Conservation (phyloP, 1,140 invertebrate species). For the Paraescarpia echinospica region DNA sequence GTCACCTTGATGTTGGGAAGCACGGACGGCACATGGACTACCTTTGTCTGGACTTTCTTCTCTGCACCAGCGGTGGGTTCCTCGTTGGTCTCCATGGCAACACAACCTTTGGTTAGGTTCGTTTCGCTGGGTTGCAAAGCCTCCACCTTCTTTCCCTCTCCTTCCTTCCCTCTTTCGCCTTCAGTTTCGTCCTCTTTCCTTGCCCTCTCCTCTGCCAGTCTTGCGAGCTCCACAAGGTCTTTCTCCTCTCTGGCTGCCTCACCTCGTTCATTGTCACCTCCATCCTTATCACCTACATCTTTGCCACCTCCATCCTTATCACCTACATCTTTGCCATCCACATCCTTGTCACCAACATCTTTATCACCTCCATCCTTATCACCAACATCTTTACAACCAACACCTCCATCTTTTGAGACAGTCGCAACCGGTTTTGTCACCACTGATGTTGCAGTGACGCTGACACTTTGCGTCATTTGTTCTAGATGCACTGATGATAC, state of each 20-base stretch:
- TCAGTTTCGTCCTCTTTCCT: neutral
- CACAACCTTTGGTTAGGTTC: neutral
- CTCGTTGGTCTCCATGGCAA: neutral
- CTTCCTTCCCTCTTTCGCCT: neutral
- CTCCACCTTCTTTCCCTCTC: neutral
- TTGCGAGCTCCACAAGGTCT: neutral
- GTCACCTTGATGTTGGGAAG: conserved; percentile 1
- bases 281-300: neutral
- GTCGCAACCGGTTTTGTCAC: neutral
- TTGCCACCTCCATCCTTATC: neutral
- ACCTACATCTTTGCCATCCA: no score
- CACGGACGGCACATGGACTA: neutral
- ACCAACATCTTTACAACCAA: no score
- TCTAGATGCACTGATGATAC: neutral
- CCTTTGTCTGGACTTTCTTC: neutral
- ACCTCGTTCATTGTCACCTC: neutral
- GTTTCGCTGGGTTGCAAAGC: neutral
- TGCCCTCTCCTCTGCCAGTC: neutral
- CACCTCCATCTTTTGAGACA: neutral
- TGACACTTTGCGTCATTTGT: neutral
- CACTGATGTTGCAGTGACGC: neutral
- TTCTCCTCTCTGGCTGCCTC: neutral
- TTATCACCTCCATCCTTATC: no score
- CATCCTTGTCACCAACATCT: no score
- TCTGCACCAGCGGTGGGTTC: neutral